Percentiles rank a stretch among this genome's conserved stretches.
Evolutionary conservation across 2,113 vertebrate species (phyloP).

Genomic region (Archilochus colubris): DNA sequence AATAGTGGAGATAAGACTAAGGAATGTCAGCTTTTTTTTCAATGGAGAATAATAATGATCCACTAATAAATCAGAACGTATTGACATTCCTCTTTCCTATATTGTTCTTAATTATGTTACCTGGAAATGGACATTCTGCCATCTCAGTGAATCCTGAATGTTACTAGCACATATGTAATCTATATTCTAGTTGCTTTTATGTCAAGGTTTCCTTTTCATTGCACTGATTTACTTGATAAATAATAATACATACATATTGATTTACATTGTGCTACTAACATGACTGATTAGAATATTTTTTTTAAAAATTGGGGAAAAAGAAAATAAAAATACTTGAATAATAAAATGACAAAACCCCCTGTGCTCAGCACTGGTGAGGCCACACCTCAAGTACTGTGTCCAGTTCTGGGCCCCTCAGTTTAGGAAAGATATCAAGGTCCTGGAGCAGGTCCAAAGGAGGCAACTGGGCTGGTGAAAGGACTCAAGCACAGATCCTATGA

Average conservation of each 20-base stretch:
- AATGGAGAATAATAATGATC: background rate
- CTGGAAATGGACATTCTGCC: background rate
- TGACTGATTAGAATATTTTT: background rate
- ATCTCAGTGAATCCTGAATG: background rate
- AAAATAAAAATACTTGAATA: background rate
- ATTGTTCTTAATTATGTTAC: background rate
- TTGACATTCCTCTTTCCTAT: background rate
- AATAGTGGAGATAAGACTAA: background rate
- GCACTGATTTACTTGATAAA: background rate
- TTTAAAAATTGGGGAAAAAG: accelerated
- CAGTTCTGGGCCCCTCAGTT: too few relatives aligned
- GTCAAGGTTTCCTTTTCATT: background rate
- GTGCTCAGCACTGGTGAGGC: too few relatives aligned
- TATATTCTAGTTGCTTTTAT: background rate
- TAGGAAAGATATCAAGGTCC: too few relatives aligned
- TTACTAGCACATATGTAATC: background rate
- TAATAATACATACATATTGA: background rate
- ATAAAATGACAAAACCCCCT: background rate
- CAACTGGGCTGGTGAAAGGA: too few relatives aligned
- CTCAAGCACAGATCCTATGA: too few relatives aligned
- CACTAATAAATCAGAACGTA: background rate
- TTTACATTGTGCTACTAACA: background rate
- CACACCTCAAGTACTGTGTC: too few relatives aligned
- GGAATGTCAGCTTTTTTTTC: background rate
- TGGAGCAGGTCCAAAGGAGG: too few relatives aligned